Conservation (phyloP, 2,888 invertebrate species). For the Serrognathus titanus region DNA sequence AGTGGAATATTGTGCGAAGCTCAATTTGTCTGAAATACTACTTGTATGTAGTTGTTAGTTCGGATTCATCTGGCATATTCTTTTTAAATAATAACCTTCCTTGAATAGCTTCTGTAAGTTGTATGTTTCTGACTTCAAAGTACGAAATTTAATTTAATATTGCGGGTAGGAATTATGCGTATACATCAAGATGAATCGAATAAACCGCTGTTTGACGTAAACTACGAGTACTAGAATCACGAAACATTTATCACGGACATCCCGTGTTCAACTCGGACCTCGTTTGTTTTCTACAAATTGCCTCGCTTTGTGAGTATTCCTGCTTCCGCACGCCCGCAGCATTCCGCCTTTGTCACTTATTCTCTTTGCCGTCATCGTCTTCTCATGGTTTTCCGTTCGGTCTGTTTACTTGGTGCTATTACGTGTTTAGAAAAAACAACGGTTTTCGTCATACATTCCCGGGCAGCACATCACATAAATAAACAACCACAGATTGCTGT, state of each 20-base stretch:
- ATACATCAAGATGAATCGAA: slow-evolving; percentile 10
- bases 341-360: slow-evolving; percentile 17
- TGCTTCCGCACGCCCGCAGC: slow-evolving; percentile 16
- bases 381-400: neutral
- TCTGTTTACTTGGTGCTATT: slow-evolving; percentile 2
- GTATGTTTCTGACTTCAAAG: too few relatives aligned
- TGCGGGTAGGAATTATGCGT: slow-evolving; percentile 9
- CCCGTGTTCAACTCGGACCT: slow-evolving; percentile 14
- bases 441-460: too few relatives aligned
- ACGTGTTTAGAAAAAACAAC: slow-evolving; percentile 1
- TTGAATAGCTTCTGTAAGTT: too few relatives aligned
- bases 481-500: too few relatives aligned
- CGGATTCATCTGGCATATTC: too few relatives aligned
- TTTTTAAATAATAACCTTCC: too few relatives aligned
- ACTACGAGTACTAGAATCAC: slow-evolving; percentile 13
- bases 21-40: too few relatives aligned
- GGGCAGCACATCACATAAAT: too few relatives aligned
- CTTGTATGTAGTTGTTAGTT: too few relatives aligned
- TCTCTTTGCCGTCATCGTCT: slow-evolving; percentile 14
- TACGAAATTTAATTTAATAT: slow-evolving; percentile 1
- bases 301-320: slow-evolving; percentile 22
- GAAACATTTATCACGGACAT: slow-evolving; percentile 17
- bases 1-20: too few relatives aligned
- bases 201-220: slow-evolving; percentile 11
- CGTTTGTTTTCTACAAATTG: slow-evolving; percentile 24